phyloP scores from a whole-genome alignment of 2,797 vertebrate genomes.

The Sparidentex hasta region DNA sequence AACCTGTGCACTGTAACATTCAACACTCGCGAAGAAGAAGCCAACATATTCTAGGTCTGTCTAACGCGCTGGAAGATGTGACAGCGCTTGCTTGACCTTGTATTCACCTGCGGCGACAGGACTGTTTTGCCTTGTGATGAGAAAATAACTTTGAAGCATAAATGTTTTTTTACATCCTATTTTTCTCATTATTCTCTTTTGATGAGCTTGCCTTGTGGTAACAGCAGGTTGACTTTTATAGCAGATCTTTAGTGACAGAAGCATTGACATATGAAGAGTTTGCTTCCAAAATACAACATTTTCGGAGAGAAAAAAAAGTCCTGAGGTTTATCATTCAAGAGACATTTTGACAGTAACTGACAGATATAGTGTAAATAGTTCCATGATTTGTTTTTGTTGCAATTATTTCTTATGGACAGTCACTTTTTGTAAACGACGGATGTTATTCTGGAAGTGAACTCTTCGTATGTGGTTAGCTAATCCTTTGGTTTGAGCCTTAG shows the following conservation, averaged over 20 bases:
- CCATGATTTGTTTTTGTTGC: constrained; percentile 46
- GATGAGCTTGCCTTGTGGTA: constrained; percentile 75
- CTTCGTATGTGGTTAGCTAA: constrained; percentile 63
- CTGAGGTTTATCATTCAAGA: constrained; percentile 23
- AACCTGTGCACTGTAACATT: constrained; percentile 76
- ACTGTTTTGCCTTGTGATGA: constrained; percentile 85
- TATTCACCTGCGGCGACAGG: constrained; percentile 74
- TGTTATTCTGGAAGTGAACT: constrained; percentile 69
- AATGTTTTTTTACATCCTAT: constrained; percentile 63
- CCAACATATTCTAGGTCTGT: constrained; percentile 65
- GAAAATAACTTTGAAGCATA: constrained; percentile 68
- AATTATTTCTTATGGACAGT: constrained; percentile 26
- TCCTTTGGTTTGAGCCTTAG: constrained; percentile 66
- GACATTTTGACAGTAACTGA: constrained; percentile 33
- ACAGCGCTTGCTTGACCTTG: constrained; percentile 61
- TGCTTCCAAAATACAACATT: constrained; percentile 56
- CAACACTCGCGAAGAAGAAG: constrained; percentile 62
- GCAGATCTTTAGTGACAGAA: constrained; percentile 55
- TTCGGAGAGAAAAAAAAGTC: not conserved
- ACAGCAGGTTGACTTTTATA: constrained; percentile 67
- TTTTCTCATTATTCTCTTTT: constrained; percentile 70
- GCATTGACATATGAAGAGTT: constrained; percentile 71
- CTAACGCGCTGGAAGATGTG: constrained; percentile 52
- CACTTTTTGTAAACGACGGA: constrained; percentile 40
- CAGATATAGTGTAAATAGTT: constrained; percentile 57